These are phyloP conservation scores for Lithophane socia DNA, from an alignment of 2,888 invertebrate genomes.

Conservation along the genomic window DNA sequence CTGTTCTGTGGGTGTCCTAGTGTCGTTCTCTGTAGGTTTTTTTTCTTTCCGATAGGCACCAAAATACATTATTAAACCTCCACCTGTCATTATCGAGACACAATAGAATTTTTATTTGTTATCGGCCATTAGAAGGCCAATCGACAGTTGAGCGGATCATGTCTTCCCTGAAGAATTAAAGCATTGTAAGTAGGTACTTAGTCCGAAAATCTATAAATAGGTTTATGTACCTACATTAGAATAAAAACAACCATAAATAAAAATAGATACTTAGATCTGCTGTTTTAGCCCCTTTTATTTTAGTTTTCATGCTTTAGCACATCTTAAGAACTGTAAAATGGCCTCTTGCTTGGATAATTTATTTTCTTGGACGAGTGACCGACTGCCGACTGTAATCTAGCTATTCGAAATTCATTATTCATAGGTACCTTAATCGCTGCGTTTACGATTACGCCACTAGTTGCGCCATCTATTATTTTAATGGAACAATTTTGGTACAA, in stretches of 20 bases:
- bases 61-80: background rate
- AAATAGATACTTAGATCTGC: background rate
- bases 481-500: background rate
- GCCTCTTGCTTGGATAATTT: background rate
- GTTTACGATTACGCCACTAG: background rate
- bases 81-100: too few relatives aligned
- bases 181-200: background rate
- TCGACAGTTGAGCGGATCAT: too few relatives aligned
- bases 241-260: too few relatives aligned
- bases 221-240: background rate
- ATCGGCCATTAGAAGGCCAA: too few relatives aligned
- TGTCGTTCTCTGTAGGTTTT: background rate
- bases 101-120: too few relatives aligned
- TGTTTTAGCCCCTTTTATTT: background rate
- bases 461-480: conserved; percentile 30
- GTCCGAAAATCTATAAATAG: background rate
- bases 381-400: background rate
- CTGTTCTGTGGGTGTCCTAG: too few relatives aligned
- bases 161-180: background rate
- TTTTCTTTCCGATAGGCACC: background rate
- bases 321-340: background rate
- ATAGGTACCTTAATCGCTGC: background rate
- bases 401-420: background rate
- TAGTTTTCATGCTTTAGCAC: background rate
- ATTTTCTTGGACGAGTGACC: background rate